A percentile compares a stretch with the other conserved stretches of the same genome.
These are phyloP conservation scores for Xiphias gladius DNA, from an alignment of 2,113 vertebrate genomes.

Conservation along the genomic window DNA sequence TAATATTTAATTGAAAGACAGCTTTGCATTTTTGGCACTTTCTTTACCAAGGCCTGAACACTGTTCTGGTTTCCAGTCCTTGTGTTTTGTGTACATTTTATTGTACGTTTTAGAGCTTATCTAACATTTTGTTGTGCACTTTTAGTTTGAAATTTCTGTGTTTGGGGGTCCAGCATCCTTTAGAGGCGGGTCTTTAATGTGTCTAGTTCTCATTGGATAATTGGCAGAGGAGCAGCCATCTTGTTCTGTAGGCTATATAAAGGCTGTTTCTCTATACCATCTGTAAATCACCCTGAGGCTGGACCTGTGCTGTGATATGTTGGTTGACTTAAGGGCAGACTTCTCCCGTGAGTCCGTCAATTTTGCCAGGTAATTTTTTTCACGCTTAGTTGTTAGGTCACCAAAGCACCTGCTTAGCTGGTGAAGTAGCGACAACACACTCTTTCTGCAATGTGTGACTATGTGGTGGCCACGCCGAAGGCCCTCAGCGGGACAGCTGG, in stretches of 20 bases:
- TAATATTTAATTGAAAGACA: too few species aligned
- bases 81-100: not conserved
- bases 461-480: not conserved
- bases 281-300: not conserved
- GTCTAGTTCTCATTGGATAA: constrained; percentile 9
- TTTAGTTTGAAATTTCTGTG: not conserved
- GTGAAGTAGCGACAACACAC: not conserved
- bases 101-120: not conserved
- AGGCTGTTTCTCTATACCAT: fast-evolving
- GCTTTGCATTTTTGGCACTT: not conserved
- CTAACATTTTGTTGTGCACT: not conserved
- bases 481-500: not conserved
- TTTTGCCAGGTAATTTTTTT: too few species aligned
- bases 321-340: too few species aligned
- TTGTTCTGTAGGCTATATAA: not conserved
- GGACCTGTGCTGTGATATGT: too few species aligned
- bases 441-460: not conserved
- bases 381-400: not conserved
- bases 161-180: not conserved
- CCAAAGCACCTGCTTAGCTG: too few species aligned
- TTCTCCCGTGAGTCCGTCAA: too few species aligned
- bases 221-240: not conserved
- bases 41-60: not conserved
- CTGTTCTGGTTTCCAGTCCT: not conserved
- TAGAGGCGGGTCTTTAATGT: not conserved